Evolutionary conservation across 2,113 vertebrate species (phyloP), one percentile per base, ranked within the genome.

Genomic region (Ovis canadensis): DNA sequence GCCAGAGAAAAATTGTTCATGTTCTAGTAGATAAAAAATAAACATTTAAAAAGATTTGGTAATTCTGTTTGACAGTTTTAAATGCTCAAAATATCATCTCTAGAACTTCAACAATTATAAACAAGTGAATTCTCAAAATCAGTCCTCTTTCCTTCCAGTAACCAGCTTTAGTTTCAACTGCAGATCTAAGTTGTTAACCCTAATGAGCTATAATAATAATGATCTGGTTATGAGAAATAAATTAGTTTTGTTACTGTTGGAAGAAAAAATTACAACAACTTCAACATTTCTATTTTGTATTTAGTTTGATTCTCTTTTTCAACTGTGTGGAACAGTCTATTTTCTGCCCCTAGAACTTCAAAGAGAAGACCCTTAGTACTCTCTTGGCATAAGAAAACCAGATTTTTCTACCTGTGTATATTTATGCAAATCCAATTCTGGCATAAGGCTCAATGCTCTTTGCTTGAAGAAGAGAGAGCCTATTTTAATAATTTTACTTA

Each of bases 381-480:
- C 10, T 57, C 96, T 92, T 93, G 19, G 6, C 57, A 80, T 48
- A 93, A 95, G 64, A 81, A 96, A 91, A 92, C 77, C 40, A 40
- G 25, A 83, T 71, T 93, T 97, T 95, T 91, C 45, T 54, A 59
- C 43, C 14, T 13, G 78, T 9, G 31, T 54, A 9, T 94, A 94
- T 88, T 94, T 92, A 97, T 95, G 81, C 19, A 96, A 95, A 96
- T 95, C 45, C 59, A 95, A 9, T 97, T 96, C 91, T 90, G 43
- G 16, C 64, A 60, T 77, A 67, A 87, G 9, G 23, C 83, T 94
- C 52, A 96, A 89, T 11, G 17, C 21, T 96, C 17, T 97, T 92
- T 94, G 48, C 31, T 96, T 96, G 81, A 96, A 52, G 74, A 92
- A 95, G 31, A 94, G 12, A 95, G n/a, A 94, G 60, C 21, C 43